Evolutionary conservation across 2,113 vertebrate species (phyloP).

Genomic region (Macroglossus sobrinus): DNA sequence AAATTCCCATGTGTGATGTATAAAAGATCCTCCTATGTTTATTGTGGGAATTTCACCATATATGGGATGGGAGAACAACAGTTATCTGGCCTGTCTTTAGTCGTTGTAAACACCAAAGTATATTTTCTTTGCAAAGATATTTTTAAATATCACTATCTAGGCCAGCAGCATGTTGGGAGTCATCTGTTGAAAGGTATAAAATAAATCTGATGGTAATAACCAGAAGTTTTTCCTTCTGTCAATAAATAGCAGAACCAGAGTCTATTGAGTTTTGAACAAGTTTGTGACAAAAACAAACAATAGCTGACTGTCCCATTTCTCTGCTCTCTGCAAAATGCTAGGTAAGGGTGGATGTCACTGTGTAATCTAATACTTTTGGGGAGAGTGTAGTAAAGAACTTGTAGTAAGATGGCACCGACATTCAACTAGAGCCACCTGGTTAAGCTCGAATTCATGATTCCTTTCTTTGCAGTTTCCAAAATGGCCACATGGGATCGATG

Average conservation of each 20-base stretch:
- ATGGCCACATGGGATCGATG: neutral
- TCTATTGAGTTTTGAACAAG: neutral
- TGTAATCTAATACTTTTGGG: no score
- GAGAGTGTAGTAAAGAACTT: fast-evolving
- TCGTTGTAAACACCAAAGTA: neutral
- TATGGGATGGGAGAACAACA: neutral
- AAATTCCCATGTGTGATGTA: neutral
- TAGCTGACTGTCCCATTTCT: neutral
- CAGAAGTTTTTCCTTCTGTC: neutral
- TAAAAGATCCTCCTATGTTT: neutral
- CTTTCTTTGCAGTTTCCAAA: neutral
- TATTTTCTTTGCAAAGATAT: neutral
- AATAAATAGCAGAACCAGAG: neutral
- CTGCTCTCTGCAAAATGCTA: neutral
- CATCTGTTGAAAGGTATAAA: neutral
- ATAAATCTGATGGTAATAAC: neutral
- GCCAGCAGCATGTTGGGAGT: neutral
- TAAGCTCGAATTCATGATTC: neutral
- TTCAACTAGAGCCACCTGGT: neutral
- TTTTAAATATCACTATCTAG: neutral
- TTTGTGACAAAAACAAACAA: neutral
- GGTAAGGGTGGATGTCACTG: neutral
- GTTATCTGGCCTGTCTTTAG: neutral
- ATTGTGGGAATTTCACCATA: neutral
- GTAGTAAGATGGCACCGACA: fast-evolving